Evolutionary conservation across 2,113 vertebrate genomes (phyloP).

Genomic region (Bos javanicus): DNA sequence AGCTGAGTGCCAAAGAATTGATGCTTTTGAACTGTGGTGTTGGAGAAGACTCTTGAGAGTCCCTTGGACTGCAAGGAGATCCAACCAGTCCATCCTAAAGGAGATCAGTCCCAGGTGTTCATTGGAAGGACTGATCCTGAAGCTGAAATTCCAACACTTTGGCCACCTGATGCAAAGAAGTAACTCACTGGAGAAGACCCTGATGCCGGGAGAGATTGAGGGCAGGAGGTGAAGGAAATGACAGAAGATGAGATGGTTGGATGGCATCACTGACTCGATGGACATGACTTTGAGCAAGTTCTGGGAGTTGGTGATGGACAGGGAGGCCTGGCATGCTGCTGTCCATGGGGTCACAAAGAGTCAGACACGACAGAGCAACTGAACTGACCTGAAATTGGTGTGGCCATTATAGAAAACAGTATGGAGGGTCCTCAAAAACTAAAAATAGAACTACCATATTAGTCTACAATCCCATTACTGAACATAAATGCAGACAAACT

Average conservation of each 20-base stretch:
- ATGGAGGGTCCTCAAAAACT: not conserved
- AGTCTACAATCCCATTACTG: not conserved
- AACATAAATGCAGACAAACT: not conserved
- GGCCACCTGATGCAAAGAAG: accelerated
- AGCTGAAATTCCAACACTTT: not conserved
- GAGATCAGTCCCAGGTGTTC: not conserved
- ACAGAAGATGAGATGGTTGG: not conserved
- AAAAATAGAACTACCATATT: not conserved
- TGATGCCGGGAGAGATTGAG: not conserved
- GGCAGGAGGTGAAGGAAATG: accelerated
- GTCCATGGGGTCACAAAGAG: not conserved
- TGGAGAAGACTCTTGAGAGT: not conserved
- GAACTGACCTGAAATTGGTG: not conserved
- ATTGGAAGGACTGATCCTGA: not conserved
- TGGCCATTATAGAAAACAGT: not conserved
- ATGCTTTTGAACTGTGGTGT: not conserved
- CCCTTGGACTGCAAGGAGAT: not conserved
- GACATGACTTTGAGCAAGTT: not conserved
- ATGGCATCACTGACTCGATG: not conserved
- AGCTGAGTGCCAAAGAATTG: accelerated
- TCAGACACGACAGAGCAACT: not conserved
- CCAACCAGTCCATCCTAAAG: not conserved
- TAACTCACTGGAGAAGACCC: not conserved
- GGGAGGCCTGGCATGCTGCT: not conserved
- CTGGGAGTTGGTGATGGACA: not conserved